These are phyloP conservation scores for Hofmannophila pseudospretella DNA, from an alignment of 2,888 invertebrate species.

Conservation along the genomic window DNA sequence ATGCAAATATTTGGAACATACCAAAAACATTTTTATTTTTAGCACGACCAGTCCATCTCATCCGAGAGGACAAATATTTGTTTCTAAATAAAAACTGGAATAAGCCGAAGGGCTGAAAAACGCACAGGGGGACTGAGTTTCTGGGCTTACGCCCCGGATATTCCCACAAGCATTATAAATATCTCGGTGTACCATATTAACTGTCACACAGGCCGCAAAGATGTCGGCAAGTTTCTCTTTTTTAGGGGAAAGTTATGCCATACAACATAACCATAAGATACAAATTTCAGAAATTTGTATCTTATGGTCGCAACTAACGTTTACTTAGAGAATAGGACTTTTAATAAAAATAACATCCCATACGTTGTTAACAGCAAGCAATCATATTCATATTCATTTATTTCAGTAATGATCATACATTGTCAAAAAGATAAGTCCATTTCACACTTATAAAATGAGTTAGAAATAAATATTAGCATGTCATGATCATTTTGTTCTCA, in stretches of 20 bases:
- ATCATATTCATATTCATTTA: no score
- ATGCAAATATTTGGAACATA: conserved; percentile 6
- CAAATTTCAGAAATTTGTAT: conserved; percentile 14
- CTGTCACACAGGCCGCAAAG: conserved; percentile 38
- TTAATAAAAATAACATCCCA: no score
- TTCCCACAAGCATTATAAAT: conserved; percentile 59
- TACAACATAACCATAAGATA: no score
- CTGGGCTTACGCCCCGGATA: conserved; percentile 40
- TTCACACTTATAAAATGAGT: no score
- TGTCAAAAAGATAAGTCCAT: no score
- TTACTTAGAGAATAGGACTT: background rate
- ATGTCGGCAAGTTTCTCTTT: conserved; percentile 15
- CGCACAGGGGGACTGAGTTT: conserved; percentile 52
- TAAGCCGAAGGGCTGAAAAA: conserved; percentile 35
- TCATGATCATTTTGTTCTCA: no score
- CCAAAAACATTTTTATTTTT: conserved; percentile 1
- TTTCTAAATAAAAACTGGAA: conserved; percentile 35
- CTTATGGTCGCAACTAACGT: conserved; percentile 10
- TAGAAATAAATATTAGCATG: no score
- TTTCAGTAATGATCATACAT: no score
- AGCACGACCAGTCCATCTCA: conserved; percentile 9
- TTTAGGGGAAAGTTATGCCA: conserved; percentile 16
- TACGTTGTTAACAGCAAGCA: no score
- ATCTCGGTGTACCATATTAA: conserved; percentile 33
- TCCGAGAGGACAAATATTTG: conserved; percentile 28